phyloP scores from a whole-genome alignment of 2,113 vertebrate genomes.

The Mastomys natalensis region DNA sequence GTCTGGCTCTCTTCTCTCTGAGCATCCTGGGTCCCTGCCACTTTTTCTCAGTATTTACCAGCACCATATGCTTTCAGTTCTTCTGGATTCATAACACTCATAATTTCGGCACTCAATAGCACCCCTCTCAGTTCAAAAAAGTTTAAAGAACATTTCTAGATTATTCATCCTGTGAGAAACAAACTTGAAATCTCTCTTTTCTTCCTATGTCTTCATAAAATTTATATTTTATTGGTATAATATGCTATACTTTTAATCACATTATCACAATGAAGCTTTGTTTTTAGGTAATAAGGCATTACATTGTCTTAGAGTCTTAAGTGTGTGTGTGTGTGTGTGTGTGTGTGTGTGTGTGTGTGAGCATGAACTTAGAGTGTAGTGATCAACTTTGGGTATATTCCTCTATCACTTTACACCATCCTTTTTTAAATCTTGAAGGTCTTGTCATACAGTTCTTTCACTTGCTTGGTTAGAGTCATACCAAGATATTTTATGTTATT shows the following conservation, averaged over 20 bases:
- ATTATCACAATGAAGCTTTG: background rate
- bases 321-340: background rate
- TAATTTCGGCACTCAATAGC: background rate
- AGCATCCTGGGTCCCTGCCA: background rate
- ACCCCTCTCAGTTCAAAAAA: background rate
- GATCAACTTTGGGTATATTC: background rate
- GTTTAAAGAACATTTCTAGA: background rate
- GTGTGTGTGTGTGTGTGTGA: background rate
- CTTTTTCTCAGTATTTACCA: background rate
- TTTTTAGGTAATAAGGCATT: background rate
- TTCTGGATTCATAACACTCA: background rate
- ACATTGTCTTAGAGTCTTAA: background rate
- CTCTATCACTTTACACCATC: background rate
- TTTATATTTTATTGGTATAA: background rate
- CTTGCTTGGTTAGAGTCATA: too few species aligned
- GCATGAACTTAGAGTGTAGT: too few species aligned
- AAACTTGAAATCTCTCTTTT: background rate
- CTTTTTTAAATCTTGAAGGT: background rate
- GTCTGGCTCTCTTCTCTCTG: background rate
- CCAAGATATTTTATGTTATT: too few species aligned
- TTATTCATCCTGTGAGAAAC: background rate
- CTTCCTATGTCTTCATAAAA: background rate
- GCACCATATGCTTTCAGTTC: background rate
- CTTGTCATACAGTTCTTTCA: too few species aligned
- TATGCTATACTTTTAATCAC: background rate